phyloP scores from a whole-genome alignment of 2,113 vertebrate species.

The Leptosomus discolor region DNA sequence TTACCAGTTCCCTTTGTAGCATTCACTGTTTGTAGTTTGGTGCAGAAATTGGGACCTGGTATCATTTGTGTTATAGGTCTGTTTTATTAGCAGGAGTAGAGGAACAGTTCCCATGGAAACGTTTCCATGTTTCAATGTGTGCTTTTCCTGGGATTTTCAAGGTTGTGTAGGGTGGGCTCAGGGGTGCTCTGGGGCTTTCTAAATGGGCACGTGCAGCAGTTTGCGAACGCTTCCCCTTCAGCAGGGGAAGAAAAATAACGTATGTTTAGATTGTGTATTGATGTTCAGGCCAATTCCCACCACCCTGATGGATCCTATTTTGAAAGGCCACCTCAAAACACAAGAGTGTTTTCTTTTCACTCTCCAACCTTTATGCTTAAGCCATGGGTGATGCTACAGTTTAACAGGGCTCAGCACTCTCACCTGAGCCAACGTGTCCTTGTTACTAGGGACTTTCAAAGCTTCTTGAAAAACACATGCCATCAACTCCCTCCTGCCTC shows the following conservation, averaged over 20 bases:
- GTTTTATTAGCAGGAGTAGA: neutral
- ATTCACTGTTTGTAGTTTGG: neutral
- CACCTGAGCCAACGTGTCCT: neutral
- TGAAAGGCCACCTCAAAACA: neutral
- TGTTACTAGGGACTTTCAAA: neutral
- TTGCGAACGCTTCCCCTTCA: neutral
- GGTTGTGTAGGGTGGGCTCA: neutral
- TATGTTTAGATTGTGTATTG: neutral
- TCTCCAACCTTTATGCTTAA: neutral
- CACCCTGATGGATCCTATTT: neutral
- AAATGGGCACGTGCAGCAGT: neutral
- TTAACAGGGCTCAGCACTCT: neutral
- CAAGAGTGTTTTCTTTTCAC: neutral
- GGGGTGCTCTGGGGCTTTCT: neutral
- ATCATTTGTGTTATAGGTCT: neutral
- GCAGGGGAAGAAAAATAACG: neutral
- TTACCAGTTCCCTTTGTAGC: neutral
- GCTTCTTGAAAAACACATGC: neutral
- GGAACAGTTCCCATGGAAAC: slow-evolving; percentile 61
- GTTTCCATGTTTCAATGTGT: neutral
- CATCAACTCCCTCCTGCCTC: neutral
- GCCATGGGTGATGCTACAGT: neutral
- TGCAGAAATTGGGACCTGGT: neutral
- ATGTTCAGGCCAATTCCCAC: neutral
- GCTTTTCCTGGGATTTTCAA: neutral